Evolutionary conservation across 2,888 invertebrate genomes (phyloP), one percentile per base, ranked within the genome.

Genomic region (Mesodorylaimus sp.): DNA sequence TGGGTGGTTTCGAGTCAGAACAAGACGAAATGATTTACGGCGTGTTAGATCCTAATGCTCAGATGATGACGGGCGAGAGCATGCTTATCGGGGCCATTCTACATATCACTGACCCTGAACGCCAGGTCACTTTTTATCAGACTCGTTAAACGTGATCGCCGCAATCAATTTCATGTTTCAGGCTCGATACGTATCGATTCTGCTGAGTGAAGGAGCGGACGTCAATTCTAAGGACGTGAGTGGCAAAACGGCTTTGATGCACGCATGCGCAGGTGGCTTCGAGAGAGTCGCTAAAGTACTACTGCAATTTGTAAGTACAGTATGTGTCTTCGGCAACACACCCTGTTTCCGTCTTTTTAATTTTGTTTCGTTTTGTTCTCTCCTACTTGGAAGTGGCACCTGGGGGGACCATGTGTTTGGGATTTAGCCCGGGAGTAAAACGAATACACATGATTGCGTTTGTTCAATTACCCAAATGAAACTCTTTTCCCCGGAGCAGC

Each of bases 21-120:
- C 26, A 45, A 10, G 45, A 45, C 10, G 45, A 27, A 7, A 13
- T 7, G 3, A 27, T 45, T 27, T 45, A 45, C 32, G 45, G 45
- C 3, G 7, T n/a, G 16, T 29, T 45, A 13, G 45, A 45, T 23
- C 45, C 29, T 3, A 45, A 45, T 21, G 45, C 45, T 23, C 13
- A 7, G 5, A 39, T 39, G 41, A 44, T 3, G 10, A n/a, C 10
- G 3, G 45, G 45, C 3, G 45, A 45, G 16, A 10, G 29, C 3
- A 26, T 45, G 45, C 25, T 45, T n/a, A 45, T 29, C 5, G 45
- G 29, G 7, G 21, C 27, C 10, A 21, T 45, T 3, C 5, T n/a
- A n/a, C 27, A 10, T n/a, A 21, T 45, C 16, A 13, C 24, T 16
- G 44, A 44, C 25, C 25, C 23, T 3, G 25, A 24, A 13, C 21